Evolutionary conservation across 1,140 invertebrate genomes (phyloP).

Genomic region (Marisa cornuarietis): DNA sequence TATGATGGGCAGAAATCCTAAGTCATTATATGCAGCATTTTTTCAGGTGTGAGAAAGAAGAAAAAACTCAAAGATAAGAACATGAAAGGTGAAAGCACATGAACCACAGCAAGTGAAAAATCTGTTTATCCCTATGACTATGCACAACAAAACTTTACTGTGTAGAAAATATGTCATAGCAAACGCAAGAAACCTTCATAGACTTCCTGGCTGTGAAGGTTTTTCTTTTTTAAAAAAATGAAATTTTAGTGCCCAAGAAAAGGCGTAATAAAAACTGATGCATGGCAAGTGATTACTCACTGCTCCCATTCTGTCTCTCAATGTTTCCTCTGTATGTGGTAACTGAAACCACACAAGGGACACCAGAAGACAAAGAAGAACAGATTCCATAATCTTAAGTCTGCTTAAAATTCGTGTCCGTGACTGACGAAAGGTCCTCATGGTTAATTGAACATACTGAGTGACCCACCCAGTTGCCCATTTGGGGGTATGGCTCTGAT

Average conservation of each 20-base stretch:
- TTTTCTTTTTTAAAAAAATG: not conserved
- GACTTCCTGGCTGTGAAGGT: not conserved
- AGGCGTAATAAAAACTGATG: no score
- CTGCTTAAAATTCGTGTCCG: conserved; percentile 81
- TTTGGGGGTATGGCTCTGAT: conserved; percentile 43
- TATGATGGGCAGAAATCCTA: no score
- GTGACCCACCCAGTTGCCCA: conserved; percentile 87
- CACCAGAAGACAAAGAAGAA: conserved; percentile 78
- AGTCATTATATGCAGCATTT: no score
- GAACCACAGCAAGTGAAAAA: no score
- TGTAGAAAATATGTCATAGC: not conserved
- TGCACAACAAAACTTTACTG: not conserved
- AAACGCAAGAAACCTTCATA: no score
- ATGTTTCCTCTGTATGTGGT: conserved; percentile 77
- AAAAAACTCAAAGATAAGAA: no score
- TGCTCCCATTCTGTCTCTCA: conserved; percentile 85
- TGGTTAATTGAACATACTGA: conserved; percentile 81
- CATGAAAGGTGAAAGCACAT: no score
- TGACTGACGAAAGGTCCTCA: conserved; percentile 83
- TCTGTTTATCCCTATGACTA: no score
- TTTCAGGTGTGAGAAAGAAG: no score
- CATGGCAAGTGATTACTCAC: conserved; percentile 44
- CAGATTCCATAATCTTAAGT: conserved; percentile 84
- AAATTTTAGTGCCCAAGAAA: not conserved
- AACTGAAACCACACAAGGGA: conserved; percentile 84